Percentiles rank a stretch among this genome's conserved stretches.
Conservation (phyloP, 2,888 invertebrate genomes). For the Plusia festucae region DNA sequence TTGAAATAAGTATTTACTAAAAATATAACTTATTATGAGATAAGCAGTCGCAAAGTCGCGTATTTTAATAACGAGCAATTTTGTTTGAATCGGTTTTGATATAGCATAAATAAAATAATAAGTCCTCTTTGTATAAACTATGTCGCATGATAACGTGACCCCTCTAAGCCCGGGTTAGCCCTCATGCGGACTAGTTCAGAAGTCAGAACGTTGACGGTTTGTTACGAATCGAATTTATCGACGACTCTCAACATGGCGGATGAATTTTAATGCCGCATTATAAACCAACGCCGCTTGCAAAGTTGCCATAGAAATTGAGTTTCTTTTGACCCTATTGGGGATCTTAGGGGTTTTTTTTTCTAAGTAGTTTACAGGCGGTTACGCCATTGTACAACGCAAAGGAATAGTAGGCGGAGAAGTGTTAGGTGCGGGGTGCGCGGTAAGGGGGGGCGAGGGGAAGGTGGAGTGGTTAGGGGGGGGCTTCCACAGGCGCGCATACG, state of each 20-base stretch:
- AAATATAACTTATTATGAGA: no score
- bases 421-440: constrained; percentile 50
- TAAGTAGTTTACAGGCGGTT: constrained; percentile 53
- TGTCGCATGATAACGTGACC: constrained; percentile 47
- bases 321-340: constrained; percentile 38
- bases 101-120: constrained; percentile 29
- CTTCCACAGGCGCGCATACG: constrained; percentile 69
- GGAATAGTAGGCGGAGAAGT: constrained; percentile 47
- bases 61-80: constrained; percentile 10
- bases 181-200: constrained; percentile 21
- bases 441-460: neutral
- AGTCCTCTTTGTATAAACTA: constrained; percentile 28
- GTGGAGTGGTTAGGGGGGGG: constrained; percentile 22
- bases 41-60: no score
- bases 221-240: constrained; percentile 31
- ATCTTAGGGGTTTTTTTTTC: constrained; percentile 52
- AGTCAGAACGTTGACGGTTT: constrained; percentile 27
- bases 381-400: constrained; percentile 56
- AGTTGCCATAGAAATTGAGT: constrained; percentile 61
- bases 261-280: constrained; percentile 54
- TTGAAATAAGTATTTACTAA: no score
- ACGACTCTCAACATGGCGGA: constrained; percentile 31
- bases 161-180: constrained; percentile 15
- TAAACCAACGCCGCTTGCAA: constrained; percentile 55
- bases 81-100: constrained; percentile 14